phyloP scores from a whole-genome alignment of 1,140 invertebrate genomes.

The Rhynchophorus ferrugineus region DNA sequence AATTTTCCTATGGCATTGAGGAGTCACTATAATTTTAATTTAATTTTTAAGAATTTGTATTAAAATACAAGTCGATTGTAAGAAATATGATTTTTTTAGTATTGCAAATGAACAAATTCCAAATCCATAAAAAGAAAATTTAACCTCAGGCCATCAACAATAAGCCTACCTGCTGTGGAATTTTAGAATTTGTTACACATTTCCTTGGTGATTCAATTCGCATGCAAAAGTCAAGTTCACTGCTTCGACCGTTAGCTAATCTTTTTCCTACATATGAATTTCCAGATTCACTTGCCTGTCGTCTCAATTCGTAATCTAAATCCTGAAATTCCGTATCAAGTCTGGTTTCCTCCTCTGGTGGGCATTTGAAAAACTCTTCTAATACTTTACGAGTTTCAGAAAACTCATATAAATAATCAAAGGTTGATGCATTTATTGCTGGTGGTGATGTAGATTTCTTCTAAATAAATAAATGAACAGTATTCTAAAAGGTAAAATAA shows the following conservation, averaged over 20 bases:
- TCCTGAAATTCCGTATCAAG: conserved; percentile 48
- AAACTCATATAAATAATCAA: conserved; percentile 84
- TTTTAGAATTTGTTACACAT: conserved; percentile 47
- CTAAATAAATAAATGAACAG: conserved; percentile 7
- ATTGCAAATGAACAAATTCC: background rate
- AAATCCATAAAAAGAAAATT: conserved; percentile 4
- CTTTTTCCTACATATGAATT: conserved; percentile 76
- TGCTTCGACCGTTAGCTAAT: conserved; percentile 54
- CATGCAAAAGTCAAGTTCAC: conserved; percentile 36
- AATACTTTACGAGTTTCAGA: conserved; percentile 84
- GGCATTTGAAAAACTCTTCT: conserved; percentile 84
- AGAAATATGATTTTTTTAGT: no score
- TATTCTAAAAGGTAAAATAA: background rate
- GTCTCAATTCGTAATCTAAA: conserved; percentile 74
- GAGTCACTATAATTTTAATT: no score
- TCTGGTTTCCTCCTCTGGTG: conserved; percentile 49
- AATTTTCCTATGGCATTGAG: no score
- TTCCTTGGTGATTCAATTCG: conserved; percentile 48
- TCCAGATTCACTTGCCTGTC: conserved; percentile 51
- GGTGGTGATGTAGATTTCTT: conserved; percentile 24
- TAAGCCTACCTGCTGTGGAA: conserved; percentile 44
- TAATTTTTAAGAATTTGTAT: no score
- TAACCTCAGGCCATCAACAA: conserved; percentile 9
- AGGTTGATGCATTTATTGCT: conserved; percentile 46
- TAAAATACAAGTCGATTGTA: no score